Evolutionary conservation across 2,113 vertebrate genomes (phyloP).

Genomic region (Pseudolaguvia tuberculata): DNA sequence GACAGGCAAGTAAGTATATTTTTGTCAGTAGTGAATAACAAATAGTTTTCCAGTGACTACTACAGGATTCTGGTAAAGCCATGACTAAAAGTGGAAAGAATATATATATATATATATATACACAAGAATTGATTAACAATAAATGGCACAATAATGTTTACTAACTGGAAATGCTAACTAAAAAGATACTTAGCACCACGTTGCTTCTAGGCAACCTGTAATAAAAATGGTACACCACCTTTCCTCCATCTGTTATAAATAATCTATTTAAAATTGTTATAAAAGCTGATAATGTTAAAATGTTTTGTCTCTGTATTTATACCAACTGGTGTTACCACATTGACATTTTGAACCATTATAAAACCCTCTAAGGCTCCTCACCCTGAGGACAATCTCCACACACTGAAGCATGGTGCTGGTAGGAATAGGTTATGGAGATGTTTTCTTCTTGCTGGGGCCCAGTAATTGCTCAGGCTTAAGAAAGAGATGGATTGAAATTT

Average conservation of each 20-base stretch:
- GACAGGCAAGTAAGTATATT: background rate
- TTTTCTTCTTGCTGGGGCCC: background rate
- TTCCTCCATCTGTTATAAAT: background rate
- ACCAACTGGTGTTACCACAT: background rate
- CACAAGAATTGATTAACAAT: background rate
- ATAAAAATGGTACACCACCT: background rate
- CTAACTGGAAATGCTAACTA: background rate
- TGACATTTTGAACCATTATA: background rate
- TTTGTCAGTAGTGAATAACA: background rate
- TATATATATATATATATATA: too few relatives aligned
- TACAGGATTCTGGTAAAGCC: background rate
- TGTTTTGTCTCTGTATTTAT: background rate
- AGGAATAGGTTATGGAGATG: background rate
- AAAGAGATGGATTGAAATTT: background rate
- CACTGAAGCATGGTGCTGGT: too few relatives aligned
- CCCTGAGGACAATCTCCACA: background rate
- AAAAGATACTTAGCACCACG: slow-evolving; percentile 2
- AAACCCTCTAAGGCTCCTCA: background rate
- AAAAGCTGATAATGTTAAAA: background rate
- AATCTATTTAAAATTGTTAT: background rate
- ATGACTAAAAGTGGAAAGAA: background rate
- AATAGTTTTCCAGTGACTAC: background rate
- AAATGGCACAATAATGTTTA: background rate
- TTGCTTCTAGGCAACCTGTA: background rate
- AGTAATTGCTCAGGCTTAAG: background rate